These are phyloP conservation scores for pig (Sus scrofa) DNA, from an alignment of 2,113 vertebrate species.

Conservation along the genomic window DNA sequence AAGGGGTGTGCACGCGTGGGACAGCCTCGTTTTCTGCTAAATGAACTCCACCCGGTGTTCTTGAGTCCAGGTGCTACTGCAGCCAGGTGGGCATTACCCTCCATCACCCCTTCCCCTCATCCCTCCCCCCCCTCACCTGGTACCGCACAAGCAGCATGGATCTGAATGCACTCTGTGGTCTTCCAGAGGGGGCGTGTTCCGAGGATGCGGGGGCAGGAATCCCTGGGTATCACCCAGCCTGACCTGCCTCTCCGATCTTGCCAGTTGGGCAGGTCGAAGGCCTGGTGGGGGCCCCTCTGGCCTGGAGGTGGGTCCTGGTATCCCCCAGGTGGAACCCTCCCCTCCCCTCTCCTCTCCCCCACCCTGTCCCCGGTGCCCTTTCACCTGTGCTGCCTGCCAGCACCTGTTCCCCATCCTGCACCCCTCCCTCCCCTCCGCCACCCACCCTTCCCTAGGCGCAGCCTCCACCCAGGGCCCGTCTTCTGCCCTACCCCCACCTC, in stretches of 20 bases:
- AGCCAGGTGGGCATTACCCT: too few species aligned
- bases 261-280: neutral
- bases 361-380: neutral
- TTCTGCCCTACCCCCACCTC: fast-evolving
- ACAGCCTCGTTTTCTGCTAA: neutral
- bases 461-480: too few species aligned
- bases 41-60: too few species aligned
- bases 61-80: too few species aligned
- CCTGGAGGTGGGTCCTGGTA: neutral
- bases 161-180: too few species aligned
- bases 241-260: neutral
- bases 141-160: too few species aligned
- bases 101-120: too few species aligned
- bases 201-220: too few species aligned
- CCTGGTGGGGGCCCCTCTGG: neutral
- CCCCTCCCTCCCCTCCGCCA: too few species aligned
- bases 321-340: neutral
- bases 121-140: too few species aligned
- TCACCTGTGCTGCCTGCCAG: neutral
- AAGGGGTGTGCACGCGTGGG: fast-evolving
- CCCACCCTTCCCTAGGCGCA: neutral
- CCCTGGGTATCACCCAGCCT: fast-evolving
- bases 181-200: too few species aligned
- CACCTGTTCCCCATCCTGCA: too few species aligned
- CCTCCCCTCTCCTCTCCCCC: neutral